These are phyloP conservation scores for Dromaius novaehollandiae DNA, from an alignment of 2,113 vertebrate genomes.

Conservation along the genomic window DNA sequence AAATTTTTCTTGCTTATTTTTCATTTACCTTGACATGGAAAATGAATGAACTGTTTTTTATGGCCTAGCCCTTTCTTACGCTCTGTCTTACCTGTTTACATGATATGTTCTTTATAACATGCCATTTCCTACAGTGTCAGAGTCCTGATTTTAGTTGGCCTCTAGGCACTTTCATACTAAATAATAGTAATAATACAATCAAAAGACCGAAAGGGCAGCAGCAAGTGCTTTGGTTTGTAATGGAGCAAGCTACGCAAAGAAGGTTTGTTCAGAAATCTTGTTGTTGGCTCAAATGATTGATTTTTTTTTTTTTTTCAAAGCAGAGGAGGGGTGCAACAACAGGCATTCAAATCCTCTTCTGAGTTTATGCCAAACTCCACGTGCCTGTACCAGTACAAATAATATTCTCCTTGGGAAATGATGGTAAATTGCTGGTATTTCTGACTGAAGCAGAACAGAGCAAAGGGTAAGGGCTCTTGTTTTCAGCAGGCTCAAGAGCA, in stretches of 20 bases:
- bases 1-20: not conserved
- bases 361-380: not conserved
- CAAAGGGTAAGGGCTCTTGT: rapidly evolving
- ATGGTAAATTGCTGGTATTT: not conserved
- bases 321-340: not conserved
- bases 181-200: not conserved
- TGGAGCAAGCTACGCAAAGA: not conserved
- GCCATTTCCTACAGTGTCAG: not conserved
- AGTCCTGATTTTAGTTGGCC: not conserved
- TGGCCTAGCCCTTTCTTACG: not conserved
- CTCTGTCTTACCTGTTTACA: not conserved
- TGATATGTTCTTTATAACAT: not conserved
- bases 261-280: not conserved
- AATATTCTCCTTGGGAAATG: not conserved
- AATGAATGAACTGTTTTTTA: not conserved
- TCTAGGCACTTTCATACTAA: not conserved
- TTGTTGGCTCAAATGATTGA: not conserved
- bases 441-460: not conserved
- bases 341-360: not conserved
- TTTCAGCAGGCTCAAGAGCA: not conserved
- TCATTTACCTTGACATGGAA: not conserved
- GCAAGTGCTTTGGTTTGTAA: not conserved
- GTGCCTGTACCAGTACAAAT: not conserved
- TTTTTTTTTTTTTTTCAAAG: not conserved
- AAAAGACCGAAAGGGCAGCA: not conserved